A percentile compares a stretch with the other conserved stretches of the same genome.
Conservation (phyloP, 2,113 vertebrate genomes). For the Pseudorectes ferrugineus region DNA sequence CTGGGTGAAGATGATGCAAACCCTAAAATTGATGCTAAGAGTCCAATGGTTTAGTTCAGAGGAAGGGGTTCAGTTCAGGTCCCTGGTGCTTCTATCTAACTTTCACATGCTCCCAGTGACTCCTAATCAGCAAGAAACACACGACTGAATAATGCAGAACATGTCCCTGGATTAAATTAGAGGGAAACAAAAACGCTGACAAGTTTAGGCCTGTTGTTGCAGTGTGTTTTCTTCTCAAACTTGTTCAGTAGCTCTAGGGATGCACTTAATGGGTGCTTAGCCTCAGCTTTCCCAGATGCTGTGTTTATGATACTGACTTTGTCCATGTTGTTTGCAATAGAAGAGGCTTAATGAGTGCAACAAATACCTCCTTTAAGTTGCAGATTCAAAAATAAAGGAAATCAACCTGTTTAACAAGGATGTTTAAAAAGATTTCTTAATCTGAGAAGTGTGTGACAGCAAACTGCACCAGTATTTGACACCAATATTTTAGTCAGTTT, state of each 20-base stretch:
- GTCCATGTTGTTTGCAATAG: background rate
- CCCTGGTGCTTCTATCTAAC: background rate
- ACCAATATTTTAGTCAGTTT: background rate
- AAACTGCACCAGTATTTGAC: background rate
- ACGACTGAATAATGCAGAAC: background rate
- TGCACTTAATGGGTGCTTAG: background rate
- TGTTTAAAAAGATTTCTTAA: background rate
- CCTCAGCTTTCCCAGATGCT: background rate
- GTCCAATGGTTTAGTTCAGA: background rate
- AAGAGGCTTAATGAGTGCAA: background rate
- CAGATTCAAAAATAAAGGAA: background rate
- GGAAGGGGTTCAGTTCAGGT: background rate
- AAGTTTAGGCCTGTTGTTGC: background rate
- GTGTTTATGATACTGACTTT: background rate
- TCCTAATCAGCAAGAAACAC: background rate
- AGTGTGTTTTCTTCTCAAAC: background rate
- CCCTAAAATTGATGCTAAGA: background rate
- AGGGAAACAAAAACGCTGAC: no score
- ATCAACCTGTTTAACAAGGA: background rate
- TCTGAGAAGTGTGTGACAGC: background rate
- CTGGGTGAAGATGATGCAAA: background rate
- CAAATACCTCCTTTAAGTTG: background rate
- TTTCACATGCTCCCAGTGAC: background rate
- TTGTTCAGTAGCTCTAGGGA: background rate
- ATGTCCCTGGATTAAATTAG: background rate